Conservation (phyloP, 2,888 invertebrate species). For the Xylota segnis region DNA sequence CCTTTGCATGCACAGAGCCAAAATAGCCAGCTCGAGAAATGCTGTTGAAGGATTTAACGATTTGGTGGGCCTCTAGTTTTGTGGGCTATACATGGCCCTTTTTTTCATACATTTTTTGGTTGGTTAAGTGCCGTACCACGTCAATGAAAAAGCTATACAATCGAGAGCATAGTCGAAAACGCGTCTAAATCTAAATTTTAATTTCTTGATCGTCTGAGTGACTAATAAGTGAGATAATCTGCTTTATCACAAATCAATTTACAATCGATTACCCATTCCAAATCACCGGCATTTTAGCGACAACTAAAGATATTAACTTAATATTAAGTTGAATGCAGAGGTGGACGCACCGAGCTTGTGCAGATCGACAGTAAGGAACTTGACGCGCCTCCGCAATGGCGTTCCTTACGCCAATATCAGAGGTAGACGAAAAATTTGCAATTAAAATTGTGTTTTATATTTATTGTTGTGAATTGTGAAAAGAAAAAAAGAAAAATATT, state of each 20-base stretch:
- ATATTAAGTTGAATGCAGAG: neutral
- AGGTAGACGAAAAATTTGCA: conserved; percentile 53
- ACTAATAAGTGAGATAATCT: neutral
- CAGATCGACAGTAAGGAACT: conserved; percentile 31
- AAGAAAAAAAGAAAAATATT: conserved; percentile 7
- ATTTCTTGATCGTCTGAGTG: conserved; percentile 20
- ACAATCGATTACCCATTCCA: neutral
- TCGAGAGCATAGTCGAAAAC: conserved; percentile 15
- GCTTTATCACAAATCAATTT: conserved; percentile 16
- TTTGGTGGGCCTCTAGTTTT: too few species aligned
- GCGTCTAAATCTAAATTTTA: conserved; percentile 19
- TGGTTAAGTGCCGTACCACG: conserved; percentile 12
- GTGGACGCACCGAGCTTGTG: conserved; percentile 14
- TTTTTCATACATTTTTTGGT: too few species aligned
- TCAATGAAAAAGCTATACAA: conserved; percentile 42
- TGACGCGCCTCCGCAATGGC: conserved; percentile 60
- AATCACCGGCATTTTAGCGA: neutral
- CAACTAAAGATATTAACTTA: conserved; percentile 12
- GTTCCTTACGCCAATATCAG: conserved; percentile 72
- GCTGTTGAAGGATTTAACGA: too few species aligned
- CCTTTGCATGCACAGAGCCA: too few species aligned
- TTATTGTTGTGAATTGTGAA: conserved; percentile 6
- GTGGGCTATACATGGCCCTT: too few species aligned
- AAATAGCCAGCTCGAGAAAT: too few species aligned
- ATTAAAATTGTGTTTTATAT: neutral